phyloP scores from a whole-genome alignment of 1,140 invertebrate genomes.

The Drosophila tani region DNA sequence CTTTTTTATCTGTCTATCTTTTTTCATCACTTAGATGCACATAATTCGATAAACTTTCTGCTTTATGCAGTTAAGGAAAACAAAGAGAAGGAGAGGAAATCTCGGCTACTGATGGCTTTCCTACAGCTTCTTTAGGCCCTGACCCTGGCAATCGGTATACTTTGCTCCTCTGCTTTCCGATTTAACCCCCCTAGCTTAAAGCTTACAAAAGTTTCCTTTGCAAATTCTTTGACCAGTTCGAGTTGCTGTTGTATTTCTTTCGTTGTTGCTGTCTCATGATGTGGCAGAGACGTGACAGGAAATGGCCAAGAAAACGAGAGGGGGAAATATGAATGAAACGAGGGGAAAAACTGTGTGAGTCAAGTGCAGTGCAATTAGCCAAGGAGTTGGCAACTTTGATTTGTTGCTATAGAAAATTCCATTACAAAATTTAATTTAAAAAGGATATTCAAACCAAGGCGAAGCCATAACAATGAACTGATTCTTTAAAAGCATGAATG shows the following conservation, averaged over 20 bases:
- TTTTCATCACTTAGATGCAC: conserved; percentile 10
- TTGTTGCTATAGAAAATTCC: not conserved
- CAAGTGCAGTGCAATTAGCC: conserved; percentile 33
- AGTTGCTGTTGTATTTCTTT: conserved; percentile 11
- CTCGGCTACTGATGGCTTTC: conserved; percentile 1
- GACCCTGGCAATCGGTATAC: conserved; percentile 25
- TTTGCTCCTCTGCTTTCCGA: not conserved
- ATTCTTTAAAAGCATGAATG: not conserved
- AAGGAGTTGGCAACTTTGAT: too few species aligned
- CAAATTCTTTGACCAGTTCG: conserved; percentile 23
- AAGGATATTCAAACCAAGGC: too few species aligned
- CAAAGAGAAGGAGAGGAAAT: not conserved
- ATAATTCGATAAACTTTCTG: conserved; percentile 18
- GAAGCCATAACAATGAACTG: not conserved
- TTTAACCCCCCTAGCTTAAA: not conserved
- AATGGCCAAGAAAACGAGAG: conserved; percentile 26
- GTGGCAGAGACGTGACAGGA: conserved; percentile 46
- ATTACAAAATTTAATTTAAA: not conserved
- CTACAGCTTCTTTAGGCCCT: conserved; percentile 7
- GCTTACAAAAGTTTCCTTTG: conserved; percentile 10
- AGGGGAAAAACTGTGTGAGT: conserved; percentile 1
- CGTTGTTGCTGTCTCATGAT: conserved; percentile 11
- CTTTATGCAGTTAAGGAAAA: conserved; percentile 1
- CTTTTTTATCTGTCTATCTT: not conserved
- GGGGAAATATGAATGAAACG: not conserved